phyloP scores from a whole-genome alignment of 2,113 vertebrate species.

The Dipodomys spectabilis region DNA sequence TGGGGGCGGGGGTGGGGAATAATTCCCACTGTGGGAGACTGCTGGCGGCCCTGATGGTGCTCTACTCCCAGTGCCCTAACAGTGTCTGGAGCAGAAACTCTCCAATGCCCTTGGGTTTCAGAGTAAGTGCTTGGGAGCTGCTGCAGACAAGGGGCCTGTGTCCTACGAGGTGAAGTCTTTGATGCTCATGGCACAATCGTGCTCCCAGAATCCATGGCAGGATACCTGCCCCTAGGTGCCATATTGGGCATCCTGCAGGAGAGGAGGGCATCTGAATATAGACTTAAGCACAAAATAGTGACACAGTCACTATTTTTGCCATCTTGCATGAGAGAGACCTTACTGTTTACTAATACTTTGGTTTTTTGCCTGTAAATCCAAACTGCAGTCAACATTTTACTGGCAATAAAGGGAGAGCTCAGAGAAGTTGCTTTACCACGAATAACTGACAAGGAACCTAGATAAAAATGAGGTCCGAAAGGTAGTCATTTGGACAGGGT shows the following conservation, averaged over 20 bases:
- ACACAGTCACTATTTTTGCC: not conserved
- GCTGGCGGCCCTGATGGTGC: fast-evolving
- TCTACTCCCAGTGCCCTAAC: not conserved
- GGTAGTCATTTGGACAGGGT: not conserved
- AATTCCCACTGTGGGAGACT: not conserved
- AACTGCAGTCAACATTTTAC: not conserved
- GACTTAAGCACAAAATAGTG: not conserved
- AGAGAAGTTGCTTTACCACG: not conserved
- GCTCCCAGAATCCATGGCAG: too few relatives aligned
- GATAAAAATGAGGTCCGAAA: not conserved
- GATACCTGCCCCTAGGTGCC: not conserved
- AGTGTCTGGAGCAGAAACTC: not conserved
- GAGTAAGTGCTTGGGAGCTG: not conserved
- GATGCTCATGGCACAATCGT: not conserved
- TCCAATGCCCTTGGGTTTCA: not conserved
- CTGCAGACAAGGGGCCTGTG: not conserved
- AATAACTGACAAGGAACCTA: not conserved
- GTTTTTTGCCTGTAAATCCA: not conserved
- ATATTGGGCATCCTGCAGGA: not conserved
- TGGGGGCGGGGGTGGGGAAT: fast-evolving
- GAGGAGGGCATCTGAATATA: not conserved
- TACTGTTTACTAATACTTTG: not conserved
- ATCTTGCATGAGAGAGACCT: not conserved
- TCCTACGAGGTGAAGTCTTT: not conserved
- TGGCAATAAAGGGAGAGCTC: not conserved